Conservation (phyloP, 2,113 vertebrate genomes). For the Crotalus viridis region DNA sequence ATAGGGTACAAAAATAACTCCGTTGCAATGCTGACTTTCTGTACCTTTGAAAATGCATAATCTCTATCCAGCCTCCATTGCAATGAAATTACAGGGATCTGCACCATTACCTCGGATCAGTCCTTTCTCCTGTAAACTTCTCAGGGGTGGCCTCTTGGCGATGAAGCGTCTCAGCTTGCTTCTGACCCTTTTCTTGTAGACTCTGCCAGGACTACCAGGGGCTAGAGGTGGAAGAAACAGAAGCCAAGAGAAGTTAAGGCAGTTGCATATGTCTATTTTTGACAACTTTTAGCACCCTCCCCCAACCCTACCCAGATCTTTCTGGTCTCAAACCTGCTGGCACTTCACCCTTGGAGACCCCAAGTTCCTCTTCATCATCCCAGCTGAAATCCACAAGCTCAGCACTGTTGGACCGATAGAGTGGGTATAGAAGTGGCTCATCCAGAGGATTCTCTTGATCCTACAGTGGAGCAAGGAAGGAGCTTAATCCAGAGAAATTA, state of each 20-base stretch:
- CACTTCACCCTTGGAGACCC: background rate
- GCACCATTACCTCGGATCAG: constrained; percentile 84
- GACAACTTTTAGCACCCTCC: background rate
- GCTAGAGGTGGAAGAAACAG: constrained; percentile 59
- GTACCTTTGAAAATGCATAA: background rate
- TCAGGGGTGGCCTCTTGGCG: constrained; percentile 82
- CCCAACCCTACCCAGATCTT: no score
- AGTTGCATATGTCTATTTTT: background rate
- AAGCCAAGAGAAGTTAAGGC: constrained; percentile 55
- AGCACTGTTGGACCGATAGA: constrained; percentile 68
- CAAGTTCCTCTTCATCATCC: constrained; percentile 73
- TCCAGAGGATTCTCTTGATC: constrained; percentile 88
- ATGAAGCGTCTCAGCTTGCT: constrained; percentile 86
- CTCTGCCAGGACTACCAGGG: constrained; percentile 59
- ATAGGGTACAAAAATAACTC: no score
- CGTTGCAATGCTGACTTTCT: background rate
- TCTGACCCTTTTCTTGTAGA: constrained; percentile 82
- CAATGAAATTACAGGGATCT: background rate
- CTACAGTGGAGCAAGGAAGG: constrained; percentile 52
- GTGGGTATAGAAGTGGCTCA: constrained; percentile 75
- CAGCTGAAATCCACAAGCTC: constrained; percentile 84
- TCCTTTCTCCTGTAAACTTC: constrained; percentile 88
- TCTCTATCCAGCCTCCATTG: background rate
- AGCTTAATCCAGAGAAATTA: accelerated
- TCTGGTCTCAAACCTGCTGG: background rate